These are phyloP conservation scores for Spea bombifrons DNA, from an alignment of 2,113 vertebrate species.

Conservation along the genomic window DNA sequence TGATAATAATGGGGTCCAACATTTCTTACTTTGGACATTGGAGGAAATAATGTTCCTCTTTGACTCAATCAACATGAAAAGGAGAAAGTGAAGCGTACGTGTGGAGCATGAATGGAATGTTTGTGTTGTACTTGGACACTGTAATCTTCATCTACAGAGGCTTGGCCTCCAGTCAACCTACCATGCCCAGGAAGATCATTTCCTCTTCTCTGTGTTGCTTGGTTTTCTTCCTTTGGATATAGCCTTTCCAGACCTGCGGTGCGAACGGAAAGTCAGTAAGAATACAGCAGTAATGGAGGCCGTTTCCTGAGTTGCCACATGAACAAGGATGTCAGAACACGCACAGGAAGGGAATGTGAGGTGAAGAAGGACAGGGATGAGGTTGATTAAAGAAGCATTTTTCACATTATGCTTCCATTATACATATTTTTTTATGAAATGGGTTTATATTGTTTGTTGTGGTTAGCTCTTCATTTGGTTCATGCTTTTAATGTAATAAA, in stretches of 20 bases:
- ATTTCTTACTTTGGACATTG: no score
- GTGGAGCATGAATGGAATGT: neutral
- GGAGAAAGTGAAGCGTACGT: neutral
- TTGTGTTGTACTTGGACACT: conserved; percentile 10
- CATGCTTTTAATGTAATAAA: no score
- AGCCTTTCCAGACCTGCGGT: conserved; percentile 74
- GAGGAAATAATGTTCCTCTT: neutral
- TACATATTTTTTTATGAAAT: no score
- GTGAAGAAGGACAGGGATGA: neutral
- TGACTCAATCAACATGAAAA: neutral
- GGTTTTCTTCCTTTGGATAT: conserved; percentile 64
- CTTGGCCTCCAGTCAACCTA: conserved; percentile 58
- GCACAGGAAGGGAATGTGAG: conserved; percentile 53
- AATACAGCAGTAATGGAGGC: conserved; percentile 54
- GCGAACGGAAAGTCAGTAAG: conserved; percentile 52
- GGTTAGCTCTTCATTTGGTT: no score
- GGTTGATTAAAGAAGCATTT: no score
- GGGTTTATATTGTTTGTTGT: no score
- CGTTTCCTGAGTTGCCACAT: conserved; percentile 50
- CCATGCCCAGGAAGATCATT: conserved; percentile 83
- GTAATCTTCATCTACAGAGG: neutral
- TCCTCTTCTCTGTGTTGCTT: conserved; percentile 68
- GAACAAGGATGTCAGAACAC: conserved; percentile 48
- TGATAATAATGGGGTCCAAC: no score
- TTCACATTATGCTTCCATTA: no score